Evolutionary conservation across 2,797 vertebrate species (phyloP).

Genomic region (Gymnopithys bicolor): DNA sequence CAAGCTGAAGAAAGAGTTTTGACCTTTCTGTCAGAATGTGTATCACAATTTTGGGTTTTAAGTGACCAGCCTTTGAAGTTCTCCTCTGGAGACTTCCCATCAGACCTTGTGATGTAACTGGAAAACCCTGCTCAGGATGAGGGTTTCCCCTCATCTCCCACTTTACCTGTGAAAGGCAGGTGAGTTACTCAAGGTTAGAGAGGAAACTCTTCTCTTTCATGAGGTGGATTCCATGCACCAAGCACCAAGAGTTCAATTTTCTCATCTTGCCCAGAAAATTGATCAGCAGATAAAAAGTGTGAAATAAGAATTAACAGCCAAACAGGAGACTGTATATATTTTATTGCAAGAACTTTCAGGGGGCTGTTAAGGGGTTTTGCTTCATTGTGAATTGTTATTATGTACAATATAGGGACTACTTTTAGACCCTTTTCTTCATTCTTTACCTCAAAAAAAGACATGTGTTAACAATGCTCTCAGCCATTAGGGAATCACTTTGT

Average conservation of each 20-base stretch:
- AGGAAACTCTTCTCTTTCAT: not conserved
- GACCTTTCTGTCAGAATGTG: not conserved
- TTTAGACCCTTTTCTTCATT: not conserved
- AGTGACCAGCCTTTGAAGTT: not conserved
- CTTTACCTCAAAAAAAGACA: not conserved
- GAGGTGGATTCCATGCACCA: not conserved
- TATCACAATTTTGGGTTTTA: not conserved
- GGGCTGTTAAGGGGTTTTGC: not conserved
- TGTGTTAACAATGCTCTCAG: not conserved
- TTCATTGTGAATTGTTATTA: not conserved
- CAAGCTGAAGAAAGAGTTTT: not conserved
- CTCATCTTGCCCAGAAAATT: conserved; percentile 15
- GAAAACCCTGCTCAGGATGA: not conserved
- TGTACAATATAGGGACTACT: not conserved
- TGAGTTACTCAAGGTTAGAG: not conserved
- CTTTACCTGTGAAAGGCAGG: not conserved
- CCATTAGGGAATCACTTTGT: conserved; percentile 1
- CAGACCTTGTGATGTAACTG: not conserved
- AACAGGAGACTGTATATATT: not conserved
- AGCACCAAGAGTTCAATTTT: not conserved
- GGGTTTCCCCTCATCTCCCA: not conserved
- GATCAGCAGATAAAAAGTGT: not conserved
- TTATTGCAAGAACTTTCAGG: not conserved
- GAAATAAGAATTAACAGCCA: conserved; percentile 37
- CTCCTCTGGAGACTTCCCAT: not conserved